Conservation (phyloP, 2,113 vertebrate genomes). For the Anser brachyrhynchus region DNA sequence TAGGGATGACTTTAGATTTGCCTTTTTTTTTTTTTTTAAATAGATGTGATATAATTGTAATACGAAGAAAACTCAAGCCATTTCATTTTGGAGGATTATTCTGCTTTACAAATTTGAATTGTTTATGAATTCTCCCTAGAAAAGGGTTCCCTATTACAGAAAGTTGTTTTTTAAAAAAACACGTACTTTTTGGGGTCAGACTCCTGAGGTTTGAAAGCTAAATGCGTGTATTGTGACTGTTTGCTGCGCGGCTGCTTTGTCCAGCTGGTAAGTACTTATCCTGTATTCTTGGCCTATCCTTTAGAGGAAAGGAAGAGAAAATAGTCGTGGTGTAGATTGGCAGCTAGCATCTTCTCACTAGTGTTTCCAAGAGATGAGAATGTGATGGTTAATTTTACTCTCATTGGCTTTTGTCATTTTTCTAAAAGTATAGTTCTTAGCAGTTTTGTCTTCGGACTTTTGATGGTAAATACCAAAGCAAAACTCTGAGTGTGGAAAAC, state of each 20-base stretch:
- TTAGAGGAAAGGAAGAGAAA: not conserved
- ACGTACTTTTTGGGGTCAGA: not conserved
- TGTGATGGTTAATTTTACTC: not conserved
- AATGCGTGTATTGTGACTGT: not conserved
- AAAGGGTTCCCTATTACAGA: not conserved
- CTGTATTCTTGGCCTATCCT: not conserved
- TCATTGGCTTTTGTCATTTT: slow-evolving; percentile 6
- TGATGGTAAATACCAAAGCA: not conserved
- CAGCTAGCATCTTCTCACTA: not conserved
- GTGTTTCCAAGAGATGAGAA: not conserved
- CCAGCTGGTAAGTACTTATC: not conserved
- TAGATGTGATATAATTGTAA: not conserved
- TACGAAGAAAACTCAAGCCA: not conserved
- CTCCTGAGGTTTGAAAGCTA: not conserved
- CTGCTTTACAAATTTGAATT: not conserved
- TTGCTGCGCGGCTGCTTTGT: not conserved
- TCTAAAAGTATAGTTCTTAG: slow-evolving; percentile 10
- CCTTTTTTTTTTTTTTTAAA: not conserved
- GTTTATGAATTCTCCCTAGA: not conserved
- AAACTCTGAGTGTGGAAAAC: not conserved
- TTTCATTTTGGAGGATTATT: not conserved
- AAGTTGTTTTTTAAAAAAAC: not conserved
- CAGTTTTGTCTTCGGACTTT: slow-evolving; percentile 14
- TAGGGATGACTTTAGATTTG: slow-evolving; percentile 29
- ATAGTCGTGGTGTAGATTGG: slow-evolving; percentile 2